phyloP scores from a whole-genome alignment of 2,888 invertebrate species.

The Caradrina clavipalpis region DNA sequence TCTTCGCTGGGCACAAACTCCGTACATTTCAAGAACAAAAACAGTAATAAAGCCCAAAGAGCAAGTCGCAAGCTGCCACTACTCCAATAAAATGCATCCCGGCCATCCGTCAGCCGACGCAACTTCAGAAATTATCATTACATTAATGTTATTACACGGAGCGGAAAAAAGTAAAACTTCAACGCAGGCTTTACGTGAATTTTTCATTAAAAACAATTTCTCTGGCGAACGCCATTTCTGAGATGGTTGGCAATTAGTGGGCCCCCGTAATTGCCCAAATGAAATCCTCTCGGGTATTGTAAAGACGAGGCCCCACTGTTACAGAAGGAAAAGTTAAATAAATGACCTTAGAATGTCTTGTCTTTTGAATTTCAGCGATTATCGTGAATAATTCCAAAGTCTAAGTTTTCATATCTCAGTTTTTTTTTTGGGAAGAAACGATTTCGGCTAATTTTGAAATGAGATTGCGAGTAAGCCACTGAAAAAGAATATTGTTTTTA shows the following conservation, averaged over 20 bases:
- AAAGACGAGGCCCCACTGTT: slow-evolving; percentile 63
- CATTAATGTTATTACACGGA: slow-evolving; percentile 63
- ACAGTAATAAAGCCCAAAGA: slow-evolving; percentile 37
- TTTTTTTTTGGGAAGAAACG: slow-evolving; percentile 47
- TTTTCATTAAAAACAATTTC: slow-evolving; percentile 84
- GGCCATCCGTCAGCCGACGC: slow-evolving; percentile 48
- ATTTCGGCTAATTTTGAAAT: slow-evolving; percentile 3
- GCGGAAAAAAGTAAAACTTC: slow-evolving; percentile 67
- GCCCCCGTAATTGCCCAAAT: slow-evolving; percentile 76
- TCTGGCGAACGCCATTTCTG: slow-evolving; percentile 73
- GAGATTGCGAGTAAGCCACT: not conserved
- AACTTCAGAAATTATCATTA: slow-evolving; percentile 63
- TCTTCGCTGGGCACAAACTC: slow-evolving; percentile 10
- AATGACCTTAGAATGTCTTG: slow-evolving; percentile 70
- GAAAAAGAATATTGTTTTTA: slow-evolving; percentile 4
- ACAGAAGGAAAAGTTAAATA: slow-evolving; percentile 70
- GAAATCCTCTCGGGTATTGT: slow-evolving; percentile 75
- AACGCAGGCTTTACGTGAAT: slow-evolving; percentile 68
- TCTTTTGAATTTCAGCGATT: slow-evolving; percentile 68
- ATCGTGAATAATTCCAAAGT: slow-evolving; percentile 62
- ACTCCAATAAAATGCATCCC: slow-evolving; percentile 63
- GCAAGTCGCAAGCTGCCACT: slow-evolving; percentile 52
- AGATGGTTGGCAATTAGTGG: slow-evolving; percentile 80
- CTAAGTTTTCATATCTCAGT: slow-evolving; percentile 60
- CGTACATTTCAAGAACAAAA: slow-evolving; percentile 43